Percentiles rank a stretch among this genome's conserved stretches.
Evolutionary conservation across 2,113 vertebrate species (phyloP).

Genomic region (Microcebus lehilahytsara): DNA sequence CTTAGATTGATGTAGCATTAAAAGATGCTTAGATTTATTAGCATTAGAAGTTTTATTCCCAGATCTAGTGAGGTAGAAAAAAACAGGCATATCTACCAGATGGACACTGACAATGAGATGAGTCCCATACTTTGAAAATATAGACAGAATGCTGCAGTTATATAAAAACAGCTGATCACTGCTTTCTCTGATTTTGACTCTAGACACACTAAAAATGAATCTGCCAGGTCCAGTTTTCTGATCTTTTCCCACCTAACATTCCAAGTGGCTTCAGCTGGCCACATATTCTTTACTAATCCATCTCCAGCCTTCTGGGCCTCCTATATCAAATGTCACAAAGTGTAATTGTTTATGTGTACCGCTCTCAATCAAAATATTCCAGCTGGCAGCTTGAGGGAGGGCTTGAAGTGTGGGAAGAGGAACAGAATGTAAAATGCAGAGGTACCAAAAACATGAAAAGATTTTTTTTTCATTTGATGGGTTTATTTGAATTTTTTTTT

Average conservation of each 20-base stretch:
- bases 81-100: not conserved
- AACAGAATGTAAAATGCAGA: constrained; percentile 60
- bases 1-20: not conserved
- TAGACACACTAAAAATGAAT: constrained; percentile 32
- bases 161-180: not conserved
- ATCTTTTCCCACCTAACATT: constrained; percentile 28
- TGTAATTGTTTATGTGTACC: constrained; percentile 33
- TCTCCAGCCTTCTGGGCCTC: constrained; percentile 35
- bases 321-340: constrained; percentile 60
- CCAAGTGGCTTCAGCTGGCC: constrained; percentile 47
- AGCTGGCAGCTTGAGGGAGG: constrained; percentile 50
- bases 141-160: not conserved
- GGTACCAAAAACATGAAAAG: constrained; percentile 28
- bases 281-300: constrained; percentile 43
- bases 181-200: not conserved
- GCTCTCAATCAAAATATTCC: constrained; percentile 67
- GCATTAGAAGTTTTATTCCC: not conserved
- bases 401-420: constrained; percentile 54
- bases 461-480: constrained; percentile 32
- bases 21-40: not conserved
- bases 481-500: constrained; percentile 36
- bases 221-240: constrained; percentile 36
- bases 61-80: not conserved
- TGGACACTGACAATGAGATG: not conserved
- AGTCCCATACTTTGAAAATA: not conserved